Evolutionary conservation across 1,140 invertebrate species (phyloP).

Genomic region (Ridgeia piscesae): DNA sequence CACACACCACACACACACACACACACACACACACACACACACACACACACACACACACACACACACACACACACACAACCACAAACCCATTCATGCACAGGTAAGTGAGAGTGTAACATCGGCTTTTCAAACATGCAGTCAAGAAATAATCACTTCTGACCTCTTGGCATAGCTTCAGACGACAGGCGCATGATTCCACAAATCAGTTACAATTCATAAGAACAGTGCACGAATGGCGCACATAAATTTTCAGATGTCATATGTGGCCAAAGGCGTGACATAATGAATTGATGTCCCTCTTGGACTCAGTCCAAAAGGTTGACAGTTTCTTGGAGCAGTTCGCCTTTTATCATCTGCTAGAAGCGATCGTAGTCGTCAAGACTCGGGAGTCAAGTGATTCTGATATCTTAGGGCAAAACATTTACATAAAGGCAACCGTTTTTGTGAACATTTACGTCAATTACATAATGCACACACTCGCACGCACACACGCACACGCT

Average conservation of each 20-base stretch:
- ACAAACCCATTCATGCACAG: slow-evolving; percentile 13
- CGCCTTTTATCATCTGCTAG: not conserved
- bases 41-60: slow-evolving; percentile 24
- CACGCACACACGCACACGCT: not conserved
- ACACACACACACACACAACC: slow-evolving; percentile 21
- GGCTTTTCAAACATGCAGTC: not conserved
- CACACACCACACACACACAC: slow-evolving; percentile 22
- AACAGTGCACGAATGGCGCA: not conserved
- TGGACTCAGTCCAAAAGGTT: not conserved
- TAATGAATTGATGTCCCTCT: not conserved
- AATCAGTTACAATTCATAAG: not conserved
- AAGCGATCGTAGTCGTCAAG: not conserved
- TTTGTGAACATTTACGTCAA: not conserved
- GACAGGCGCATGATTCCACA: not conserved
- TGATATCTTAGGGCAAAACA: not conserved
- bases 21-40: slow-evolving; percentile 19
- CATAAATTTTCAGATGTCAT: not conserved
- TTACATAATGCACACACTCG: not conserved
- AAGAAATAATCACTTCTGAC: not conserved
- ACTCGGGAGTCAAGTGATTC: not conserved
- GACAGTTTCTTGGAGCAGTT: not conserved
- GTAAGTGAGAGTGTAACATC: not conserved
- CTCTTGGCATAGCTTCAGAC: not conserved
- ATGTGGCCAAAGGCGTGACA: not conserved
- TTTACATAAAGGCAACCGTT: not conserved